These are phyloP conservation scores for Pardalotus punctatus DNA, from an alignment of 2,113 vertebrate genomes.

Conservation along the genomic window DNA sequence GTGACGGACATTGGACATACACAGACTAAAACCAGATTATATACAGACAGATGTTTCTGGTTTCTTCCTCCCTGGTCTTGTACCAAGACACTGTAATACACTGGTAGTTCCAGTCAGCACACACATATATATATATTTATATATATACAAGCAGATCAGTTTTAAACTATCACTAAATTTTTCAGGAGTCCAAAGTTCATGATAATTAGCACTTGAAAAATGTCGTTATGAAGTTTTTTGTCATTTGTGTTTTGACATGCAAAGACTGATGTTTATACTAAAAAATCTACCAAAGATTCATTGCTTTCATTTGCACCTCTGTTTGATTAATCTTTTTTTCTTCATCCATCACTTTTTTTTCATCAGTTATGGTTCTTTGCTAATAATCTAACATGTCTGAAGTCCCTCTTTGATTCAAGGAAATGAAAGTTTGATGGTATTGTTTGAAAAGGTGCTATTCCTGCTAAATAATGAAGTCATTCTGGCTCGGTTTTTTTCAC, in stretches of 20 bases:
- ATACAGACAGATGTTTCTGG: background rate
- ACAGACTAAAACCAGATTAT: background rate
- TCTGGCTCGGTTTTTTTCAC: background rate
- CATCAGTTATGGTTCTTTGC: background rate
- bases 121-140: background rate
- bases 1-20: background rate
- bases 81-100: background rate
- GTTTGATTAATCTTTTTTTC: background rate
- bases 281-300: background rate
- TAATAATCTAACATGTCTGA: conserved; percentile 7
- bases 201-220: background rate
- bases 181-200: background rate
- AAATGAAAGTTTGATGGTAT: background rate
- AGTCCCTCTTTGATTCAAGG: conserved; percentile 33
- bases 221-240: background rate
- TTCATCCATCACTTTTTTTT: background rate
- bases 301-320: conserved; percentile 34
- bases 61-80: background rate
- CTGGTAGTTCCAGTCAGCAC: background rate
- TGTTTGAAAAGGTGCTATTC: conserved; percentile 18
- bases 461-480: background rate
- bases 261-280: background rate
- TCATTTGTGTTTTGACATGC: background rate
- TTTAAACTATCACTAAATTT: background rate
- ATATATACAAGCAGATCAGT: background rate